phyloP scores from a whole-genome alignment of 2,797 vertebrate genomes.

The Lutjanus argentimaculatus region DNA sequence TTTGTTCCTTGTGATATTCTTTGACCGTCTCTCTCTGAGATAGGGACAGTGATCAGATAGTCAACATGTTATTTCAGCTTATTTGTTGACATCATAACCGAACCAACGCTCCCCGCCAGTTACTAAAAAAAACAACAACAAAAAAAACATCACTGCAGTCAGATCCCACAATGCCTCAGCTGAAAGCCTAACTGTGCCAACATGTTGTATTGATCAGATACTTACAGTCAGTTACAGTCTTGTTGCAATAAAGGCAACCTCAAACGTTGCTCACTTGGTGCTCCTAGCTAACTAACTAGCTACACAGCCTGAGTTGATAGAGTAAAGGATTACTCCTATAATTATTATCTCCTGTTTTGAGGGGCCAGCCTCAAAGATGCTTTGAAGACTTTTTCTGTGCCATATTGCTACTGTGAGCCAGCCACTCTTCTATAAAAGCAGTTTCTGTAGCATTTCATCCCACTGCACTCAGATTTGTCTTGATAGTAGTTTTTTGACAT shows the following conservation, averaged over 20 bases:
- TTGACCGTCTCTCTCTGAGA: slow-evolving; percentile 28
- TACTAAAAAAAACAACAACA: not conserved
- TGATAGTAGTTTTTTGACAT: slow-evolving; percentile 40
- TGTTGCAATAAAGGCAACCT: slow-evolving; percentile 32
- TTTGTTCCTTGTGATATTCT: slow-evolving; percentile 62
- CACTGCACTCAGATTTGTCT: slow-evolving; percentile 38
- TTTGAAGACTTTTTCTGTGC: slow-evolving; percentile 30
- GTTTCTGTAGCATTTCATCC: slow-evolving; percentile 30
- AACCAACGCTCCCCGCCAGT: slow-evolving; percentile 11
- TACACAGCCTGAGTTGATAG: slow-evolving; percentile 54
- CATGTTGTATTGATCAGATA: slow-evolving; percentile 16
- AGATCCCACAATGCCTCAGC: slow-evolving; percentile 11
- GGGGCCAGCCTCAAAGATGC: slow-evolving; percentile 77
- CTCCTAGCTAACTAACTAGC: slow-evolving; percentile 36
- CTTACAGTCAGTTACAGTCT: slow-evolving; percentile 19
- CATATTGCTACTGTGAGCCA: slow-evolving; percentile 63
- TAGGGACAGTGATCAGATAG: not conserved
- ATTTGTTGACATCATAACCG: slow-evolving; percentile 26
- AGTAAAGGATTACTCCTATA: slow-evolving; percentile 35
- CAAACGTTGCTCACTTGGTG: slow-evolving; percentile 7
- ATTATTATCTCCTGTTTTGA: slow-evolving; percentile 59
- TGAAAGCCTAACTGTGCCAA: slow-evolving; percentile 20
- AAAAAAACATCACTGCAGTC: not conserved
- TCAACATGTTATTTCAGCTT: slow-evolving; percentile 33
- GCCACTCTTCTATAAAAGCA: slow-evolving; percentile 57